Conservation (phyloP, 2,113 vertebrate species). For the Oxygymnocypris stewartii region DNA sequence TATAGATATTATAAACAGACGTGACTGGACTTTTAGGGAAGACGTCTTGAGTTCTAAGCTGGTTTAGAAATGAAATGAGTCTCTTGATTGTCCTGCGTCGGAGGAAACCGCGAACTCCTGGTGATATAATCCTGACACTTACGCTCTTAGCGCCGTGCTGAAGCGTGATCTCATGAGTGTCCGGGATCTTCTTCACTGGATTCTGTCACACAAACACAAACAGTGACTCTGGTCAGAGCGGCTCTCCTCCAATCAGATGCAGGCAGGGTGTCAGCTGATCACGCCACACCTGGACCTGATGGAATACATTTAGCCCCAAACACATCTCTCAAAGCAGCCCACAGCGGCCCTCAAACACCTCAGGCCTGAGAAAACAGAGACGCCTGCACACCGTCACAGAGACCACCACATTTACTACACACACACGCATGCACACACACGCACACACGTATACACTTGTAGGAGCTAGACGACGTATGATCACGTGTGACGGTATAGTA, state of each 20-base stretch:
- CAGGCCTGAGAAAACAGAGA: constrained; percentile 20
- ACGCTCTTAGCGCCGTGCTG: constrained; percentile 91
- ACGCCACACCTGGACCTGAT: constrained; percentile 15
- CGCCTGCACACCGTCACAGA: constrained; percentile 37
- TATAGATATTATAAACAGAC: too few relatives aligned
- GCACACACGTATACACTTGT: too few relatives aligned
- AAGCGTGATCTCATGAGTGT: constrained; percentile 94
- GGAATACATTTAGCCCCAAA: background rate
- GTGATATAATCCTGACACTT: constrained; percentile 61
- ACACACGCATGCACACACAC: too few relatives aligned
- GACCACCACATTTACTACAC: constrained; percentile 3
- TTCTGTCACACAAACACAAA: constrained; percentile 70
- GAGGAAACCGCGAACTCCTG: too few relatives aligned
- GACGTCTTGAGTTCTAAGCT: too few relatives aligned
- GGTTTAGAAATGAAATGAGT: too few relatives aligned
- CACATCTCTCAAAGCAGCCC: constrained; percentile 30
- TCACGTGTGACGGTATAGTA: too few relatives aligned
- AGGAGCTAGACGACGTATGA: too few relatives aligned
- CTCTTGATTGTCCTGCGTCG: too few relatives aligned
- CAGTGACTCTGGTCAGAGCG: background rate
- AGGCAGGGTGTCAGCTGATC: background rate
- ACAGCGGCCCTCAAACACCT: constrained; percentile 22
- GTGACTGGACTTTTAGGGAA: too few relatives aligned
- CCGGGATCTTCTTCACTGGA: constrained; percentile 91
- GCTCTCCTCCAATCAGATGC: background rate